Base-by-base conservation (phyloP, 2,888 invertebrate species). In the Eristalis pertinax region DNA sequence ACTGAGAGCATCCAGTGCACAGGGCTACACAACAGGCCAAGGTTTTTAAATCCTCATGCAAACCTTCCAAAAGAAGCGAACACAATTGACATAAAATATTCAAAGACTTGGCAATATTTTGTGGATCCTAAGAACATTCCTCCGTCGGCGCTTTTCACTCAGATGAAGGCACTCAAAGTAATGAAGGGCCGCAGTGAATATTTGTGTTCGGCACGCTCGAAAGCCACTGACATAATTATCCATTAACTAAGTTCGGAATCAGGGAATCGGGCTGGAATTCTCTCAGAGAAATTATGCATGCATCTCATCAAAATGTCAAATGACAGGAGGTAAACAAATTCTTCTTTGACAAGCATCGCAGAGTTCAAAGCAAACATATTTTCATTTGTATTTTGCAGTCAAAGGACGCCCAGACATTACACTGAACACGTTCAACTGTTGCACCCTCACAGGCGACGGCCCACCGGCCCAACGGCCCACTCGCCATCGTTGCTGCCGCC, bases 311-410 rank as follows among this genome's bases (percentile, higher is more conserved):
- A 70, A 43, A 67, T 60, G 67, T 32, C 38, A 50, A 2, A 76
- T 63, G 50, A 63, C 43, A 75, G 69, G 19, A n/a, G 60, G 64
- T 43, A 70, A 73, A 70, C 19, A 50, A 19, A 19, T 50, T 50
- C 50, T 8, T 8, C 50, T 50, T 50, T 50, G 50, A 50, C 50
- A 50, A 19, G 50, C 50, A 50, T 50, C 50, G 19, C 19, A 7
- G 50, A 84, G 84, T 76, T 84, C 69, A 84, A 80, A 84, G 70
- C 80, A 75, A 80, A 84, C 78, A 79, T 70, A 69, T 65, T 79
- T 65, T 60, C 38, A 70, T 19, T 38, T 60, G 29, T 75, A 84
- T 60, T 84, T 80, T 62, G 64, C 26, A 68, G 76, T 84, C 81
- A 84, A 81, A 84, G 76, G 70, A 78, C 78, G 32, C 41, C 29